These are phyloP conservation scores for Euphonia xanthogaster DNA, from an alignment of 2,797 vertebrate species.

Conservation along the genomic window DNA sequence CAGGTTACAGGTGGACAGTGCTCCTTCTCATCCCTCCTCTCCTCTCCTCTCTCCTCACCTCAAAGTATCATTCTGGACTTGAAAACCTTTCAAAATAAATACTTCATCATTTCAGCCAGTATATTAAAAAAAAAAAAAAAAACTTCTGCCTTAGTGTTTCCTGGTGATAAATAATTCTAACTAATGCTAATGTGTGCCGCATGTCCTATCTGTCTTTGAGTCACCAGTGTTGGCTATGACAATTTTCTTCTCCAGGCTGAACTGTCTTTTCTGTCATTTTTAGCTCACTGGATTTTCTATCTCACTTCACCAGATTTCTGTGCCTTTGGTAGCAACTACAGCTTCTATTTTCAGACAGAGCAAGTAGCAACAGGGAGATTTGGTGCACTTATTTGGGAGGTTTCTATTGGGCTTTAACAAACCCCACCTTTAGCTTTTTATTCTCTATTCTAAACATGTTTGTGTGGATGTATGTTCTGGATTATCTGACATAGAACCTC, in stretches of 20 bases:
- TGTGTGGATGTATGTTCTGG: neutral
- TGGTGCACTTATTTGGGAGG: neutral
- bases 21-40: neutral
- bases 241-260: neutral
- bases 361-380: neutral
- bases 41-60: neutral
- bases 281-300: neutral
- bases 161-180: neutral
- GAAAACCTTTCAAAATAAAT: neutral
- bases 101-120: neutral
- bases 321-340: neutral
- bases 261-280: neutral
- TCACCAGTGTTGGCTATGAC: neutral
- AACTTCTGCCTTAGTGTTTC: neutral
- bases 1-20: neutral
- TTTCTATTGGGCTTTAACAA: neutral
- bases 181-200: neutral
- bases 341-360: neutral
- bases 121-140: neutral
- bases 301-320: neutral
- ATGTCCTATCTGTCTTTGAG: neutral
- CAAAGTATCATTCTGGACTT: neutral
- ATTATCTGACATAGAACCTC: neutral
- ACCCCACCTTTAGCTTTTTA: neutral
- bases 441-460: neutral